phyloP scores from a whole-genome alignment of 1,140 invertebrate genomes.

The Microplitis demolitor region DNA sequence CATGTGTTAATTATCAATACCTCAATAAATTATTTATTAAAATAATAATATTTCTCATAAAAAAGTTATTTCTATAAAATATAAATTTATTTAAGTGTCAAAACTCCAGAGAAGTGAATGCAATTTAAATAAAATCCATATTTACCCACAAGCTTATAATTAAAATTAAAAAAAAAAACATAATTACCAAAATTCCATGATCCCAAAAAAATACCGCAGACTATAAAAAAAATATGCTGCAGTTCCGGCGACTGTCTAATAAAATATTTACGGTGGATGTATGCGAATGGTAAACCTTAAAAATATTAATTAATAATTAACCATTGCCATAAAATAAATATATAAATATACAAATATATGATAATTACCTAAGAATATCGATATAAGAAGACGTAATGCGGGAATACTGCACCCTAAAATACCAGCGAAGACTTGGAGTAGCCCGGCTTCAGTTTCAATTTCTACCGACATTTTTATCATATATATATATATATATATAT shows the following conservation, averaged over 20 bases:
- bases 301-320: constrained; percentile 36
- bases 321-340: neutral
- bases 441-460: neutral
- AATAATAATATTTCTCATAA: too few species aligned
- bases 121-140: too few species aligned
- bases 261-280: constrained; percentile 69
- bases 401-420: neutral
- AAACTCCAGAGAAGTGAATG: too few species aligned
- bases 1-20: too few species aligned
- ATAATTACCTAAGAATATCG: neutral
- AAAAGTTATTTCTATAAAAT: too few species aligned
- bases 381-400: constrained; percentile 10
- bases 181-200: constrained; percentile 82
- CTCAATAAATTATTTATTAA: too few species aligned
- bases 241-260: constrained; percentile 61
- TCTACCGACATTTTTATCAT: neutral
- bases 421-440: neutral
- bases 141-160: too few species aligned
- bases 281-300: constrained; percentile 79
- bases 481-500: too few species aligned
- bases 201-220: constrained; percentile 72
- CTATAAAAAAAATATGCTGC: constrained; percentile 79
- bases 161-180: neutral
- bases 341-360: constrained; percentile 16
- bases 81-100: too few species aligned